Evolutionary conservation across 1,140 invertebrate species (phyloP), one percentile per base, ranked within the genome.

Genomic region (Hestina assimilis): DNA sequence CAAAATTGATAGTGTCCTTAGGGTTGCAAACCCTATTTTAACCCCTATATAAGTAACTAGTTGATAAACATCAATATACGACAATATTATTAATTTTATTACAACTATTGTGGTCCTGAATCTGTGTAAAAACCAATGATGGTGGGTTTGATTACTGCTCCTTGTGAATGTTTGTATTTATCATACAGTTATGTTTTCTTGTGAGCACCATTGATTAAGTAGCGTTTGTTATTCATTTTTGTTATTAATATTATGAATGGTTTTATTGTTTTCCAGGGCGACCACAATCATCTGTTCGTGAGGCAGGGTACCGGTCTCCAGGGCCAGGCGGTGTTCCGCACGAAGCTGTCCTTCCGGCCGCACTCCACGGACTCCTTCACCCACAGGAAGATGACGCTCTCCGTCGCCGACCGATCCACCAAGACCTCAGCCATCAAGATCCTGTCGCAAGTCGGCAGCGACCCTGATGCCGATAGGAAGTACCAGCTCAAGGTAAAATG

Each of bases 291-390:
- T 87, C 87, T 99, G 56, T 99, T 97, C 84, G 96, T 99, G 65
- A 92, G 98, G 9, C 98, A 99, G 92, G 98, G 98, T 24, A 98
- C 97, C 0, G 98, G 98, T 92, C 91, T 99, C 1, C 97, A 99
- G 79, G 98, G 98, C 0, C 98, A 99, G 86, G 95, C 97, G 0
- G 96, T 99, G 3, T 99, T 99, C 82, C 91, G 95, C 35, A 99
- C 97, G 1, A 99, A 99, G 84, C 89, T 99, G 0, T 97, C 96
- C 0, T 99, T 99, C 93, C 91, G 98, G 52, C 97, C 98, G 1
- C 97, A 99, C 81, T 99, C 98, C 0, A 99, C 98, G 0, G 98
- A 99, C 73, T 98, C 97, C 1, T 98, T 99, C 85, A 99, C 98
- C 1, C 98, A 99, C 89, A 93, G 97, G 57, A 99, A 99, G 91